phyloP scores from a whole-genome alignment of 1,140 invertebrate genomes.

The Helicoverpa zea region DNA sequence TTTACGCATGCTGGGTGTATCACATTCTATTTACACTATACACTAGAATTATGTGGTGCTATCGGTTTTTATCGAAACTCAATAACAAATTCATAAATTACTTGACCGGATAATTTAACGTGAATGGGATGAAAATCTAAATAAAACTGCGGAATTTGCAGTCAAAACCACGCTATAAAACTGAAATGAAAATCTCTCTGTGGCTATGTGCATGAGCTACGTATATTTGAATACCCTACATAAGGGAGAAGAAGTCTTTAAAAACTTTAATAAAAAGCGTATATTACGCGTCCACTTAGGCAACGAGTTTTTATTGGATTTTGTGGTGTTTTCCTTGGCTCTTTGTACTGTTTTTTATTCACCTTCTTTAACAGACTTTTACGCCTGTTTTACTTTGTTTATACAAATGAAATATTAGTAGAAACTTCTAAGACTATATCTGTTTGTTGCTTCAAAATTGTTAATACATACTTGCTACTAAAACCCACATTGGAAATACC shows the following conservation, averaged over 20 bases:
- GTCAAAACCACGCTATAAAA: constrained; percentile 61
- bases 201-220: constrained; percentile 50
- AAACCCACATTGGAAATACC: too few relatives aligned
- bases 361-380: neutral
- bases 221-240: constrained; percentile 70
- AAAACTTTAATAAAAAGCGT: constrained; percentile 68
- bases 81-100: constrained; percentile 18
- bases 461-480: too few relatives aligned
- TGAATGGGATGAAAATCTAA: neutral
- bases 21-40: too few relatives aligned
- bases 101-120: neutral
- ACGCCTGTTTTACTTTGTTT: neutral
- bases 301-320: constrained; percentile 56
- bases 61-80: neutral
- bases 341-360: neutral
- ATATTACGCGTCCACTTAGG: constrained; percentile 59
- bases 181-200: constrained; percentile 65
- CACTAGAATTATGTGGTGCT: too few relatives aligned
- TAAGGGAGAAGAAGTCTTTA: constrained; percentile 65
- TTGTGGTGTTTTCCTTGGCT: constrained; percentile 13
- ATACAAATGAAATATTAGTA: neutral
- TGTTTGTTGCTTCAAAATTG: neutral
- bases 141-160: constrained; percentile 17
- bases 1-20: neutral
- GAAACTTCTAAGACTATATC: neutral